Percentiles rank a stretch among this genome's conserved stretches.
Conservation (phyloP, 1,140 invertebrate genomes). For the Neoseiulus cucumeris region DNA sequence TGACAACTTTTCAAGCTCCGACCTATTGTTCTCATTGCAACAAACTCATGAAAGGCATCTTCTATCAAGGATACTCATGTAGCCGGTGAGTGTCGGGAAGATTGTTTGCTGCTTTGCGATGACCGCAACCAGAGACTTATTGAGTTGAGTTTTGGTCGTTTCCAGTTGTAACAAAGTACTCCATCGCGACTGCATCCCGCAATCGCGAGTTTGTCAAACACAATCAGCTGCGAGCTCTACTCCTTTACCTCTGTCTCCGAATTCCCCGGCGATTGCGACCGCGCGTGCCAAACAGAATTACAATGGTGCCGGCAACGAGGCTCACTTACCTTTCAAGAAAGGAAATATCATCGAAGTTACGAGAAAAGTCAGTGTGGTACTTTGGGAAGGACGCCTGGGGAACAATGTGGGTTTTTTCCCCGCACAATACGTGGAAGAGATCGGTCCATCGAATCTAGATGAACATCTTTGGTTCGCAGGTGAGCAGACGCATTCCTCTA, state of each 20-base stretch:
- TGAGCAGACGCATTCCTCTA: background rate
- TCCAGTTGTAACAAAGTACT: background rate
- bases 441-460: constrained; percentile 22
- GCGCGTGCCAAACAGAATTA: background rate
- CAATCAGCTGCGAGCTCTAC: background rate
- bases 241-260: background rate
- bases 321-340: constrained; percentile 12
- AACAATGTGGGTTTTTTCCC: constrained; percentile 21
- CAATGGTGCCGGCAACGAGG: background rate
- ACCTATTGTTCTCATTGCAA: constrained; percentile 57
- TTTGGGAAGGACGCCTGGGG: constrained; percentile 16
- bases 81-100: background rate
- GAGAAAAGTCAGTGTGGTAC: background rate
- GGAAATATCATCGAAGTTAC: constrained; percentile 7
- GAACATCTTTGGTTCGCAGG: constrained; percentile 25
- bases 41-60: constrained; percentile 70
- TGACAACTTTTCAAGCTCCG: constrained; percentile 64
- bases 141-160: background rate
- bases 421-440: constrained; percentile 19
- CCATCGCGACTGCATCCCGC: background rate
- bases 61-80: constrained; percentile 39
- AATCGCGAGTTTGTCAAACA: background rate
- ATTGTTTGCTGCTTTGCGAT: too few species aligned
- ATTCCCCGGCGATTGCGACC: background rate
- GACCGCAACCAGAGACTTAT: too few species aligned